A percentile compares a stretch with the other conserved stretches of the same genome.
Conservation (phyloP, 2,113 vertebrate species). For the Notarius lentiginosus region DNA sequence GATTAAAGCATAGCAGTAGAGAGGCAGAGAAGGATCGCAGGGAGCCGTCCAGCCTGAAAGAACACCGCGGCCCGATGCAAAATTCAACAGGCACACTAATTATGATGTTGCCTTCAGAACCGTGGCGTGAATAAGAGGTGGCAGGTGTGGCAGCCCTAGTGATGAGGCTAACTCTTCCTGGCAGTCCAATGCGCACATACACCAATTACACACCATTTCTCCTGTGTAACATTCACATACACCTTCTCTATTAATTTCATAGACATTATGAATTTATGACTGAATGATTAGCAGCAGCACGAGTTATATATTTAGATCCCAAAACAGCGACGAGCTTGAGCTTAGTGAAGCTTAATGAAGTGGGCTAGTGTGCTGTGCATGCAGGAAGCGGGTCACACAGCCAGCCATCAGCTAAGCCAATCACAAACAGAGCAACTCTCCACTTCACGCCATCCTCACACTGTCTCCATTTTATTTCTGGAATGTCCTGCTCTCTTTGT, state of each 20-base stretch:
- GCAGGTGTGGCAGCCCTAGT: slow-evolving; percentile 41
- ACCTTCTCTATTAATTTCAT: not conserved
- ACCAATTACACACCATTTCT: slow-evolving; percentile 8
- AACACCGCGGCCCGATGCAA: slow-evolving; percentile 43
- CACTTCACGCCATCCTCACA: not conserved
- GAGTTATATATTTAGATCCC: not conserved
- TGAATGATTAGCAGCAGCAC: not conserved
- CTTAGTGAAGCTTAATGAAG: not conserved
- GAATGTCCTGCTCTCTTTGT: not conserved
- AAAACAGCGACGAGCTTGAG: not conserved
- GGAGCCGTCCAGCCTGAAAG: slow-evolving; percentile 25
- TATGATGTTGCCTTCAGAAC: slow-evolving; percentile 47
- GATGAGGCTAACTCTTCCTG: slow-evolving; percentile 28
- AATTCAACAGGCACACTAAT: slow-evolving; percentile 53
- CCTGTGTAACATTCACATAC: not conserved
- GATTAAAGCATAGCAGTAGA: slow-evolving; percentile 32
- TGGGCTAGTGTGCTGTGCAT: not conserved
- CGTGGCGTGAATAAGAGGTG: slow-evolving; percentile 47
- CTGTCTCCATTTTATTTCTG: slow-evolving; percentile 8
- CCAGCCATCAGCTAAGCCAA: not conserved
- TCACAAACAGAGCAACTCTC: not conserved
- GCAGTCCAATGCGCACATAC: not conserved
- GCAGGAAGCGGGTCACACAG: not conserved
- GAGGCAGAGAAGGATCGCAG: slow-evolving; percentile 30
- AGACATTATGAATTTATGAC: not conserved